phyloP scores from a whole-genome alignment of 2,797 vertebrate species.

The Brachyalestes nurse region DNA sequence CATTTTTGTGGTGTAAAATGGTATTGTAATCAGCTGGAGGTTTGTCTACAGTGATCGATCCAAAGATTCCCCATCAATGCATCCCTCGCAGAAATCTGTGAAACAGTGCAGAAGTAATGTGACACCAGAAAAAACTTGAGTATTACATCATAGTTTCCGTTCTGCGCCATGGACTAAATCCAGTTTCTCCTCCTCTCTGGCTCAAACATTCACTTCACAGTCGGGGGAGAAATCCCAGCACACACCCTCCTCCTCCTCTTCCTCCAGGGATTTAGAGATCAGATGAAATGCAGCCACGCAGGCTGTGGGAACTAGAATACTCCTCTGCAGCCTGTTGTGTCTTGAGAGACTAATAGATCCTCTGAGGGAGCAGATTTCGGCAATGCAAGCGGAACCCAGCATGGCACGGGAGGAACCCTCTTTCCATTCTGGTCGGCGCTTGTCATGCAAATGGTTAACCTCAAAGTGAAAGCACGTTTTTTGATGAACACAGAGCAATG shows the following conservation, averaged over 20 bases:
- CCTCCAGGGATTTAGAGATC: slow-evolving; percentile 54
- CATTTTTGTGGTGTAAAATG: too few species aligned
- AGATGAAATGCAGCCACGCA: slow-evolving; percentile 53
- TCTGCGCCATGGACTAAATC: not conserved
- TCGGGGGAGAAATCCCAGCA: slow-evolving; percentile 26
- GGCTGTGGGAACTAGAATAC: slow-evolving; percentile 70
- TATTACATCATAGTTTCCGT: not conserved
- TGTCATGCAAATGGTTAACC: not conserved
- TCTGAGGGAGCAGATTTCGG: slow-evolving; percentile 69
- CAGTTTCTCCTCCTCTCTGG: not conserved
- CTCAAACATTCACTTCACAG: not conserved
- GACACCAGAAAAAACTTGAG: not conserved
- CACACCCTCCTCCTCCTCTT: slow-evolving; percentile 17
- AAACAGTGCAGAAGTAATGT: too few species aligned
- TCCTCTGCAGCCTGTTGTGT: slow-evolving; percentile 67
- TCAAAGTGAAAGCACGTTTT: not conserved
- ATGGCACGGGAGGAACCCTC: not conserved
- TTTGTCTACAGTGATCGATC: too few species aligned
- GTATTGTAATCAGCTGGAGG: too few species aligned
- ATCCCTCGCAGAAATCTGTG: too few species aligned
- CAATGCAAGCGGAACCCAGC: slow-evolving; percentile 22
- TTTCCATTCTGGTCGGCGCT: not conserved
- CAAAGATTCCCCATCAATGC: too few species aligned
- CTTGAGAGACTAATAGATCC: slow-evolving; percentile 65
- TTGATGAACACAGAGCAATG: not conserved